Percentiles rank a stretch among this genome's conserved stretches.
Conservation (phyloP, 2,888 invertebrate species). For the Melanostoma scalare region DNA sequence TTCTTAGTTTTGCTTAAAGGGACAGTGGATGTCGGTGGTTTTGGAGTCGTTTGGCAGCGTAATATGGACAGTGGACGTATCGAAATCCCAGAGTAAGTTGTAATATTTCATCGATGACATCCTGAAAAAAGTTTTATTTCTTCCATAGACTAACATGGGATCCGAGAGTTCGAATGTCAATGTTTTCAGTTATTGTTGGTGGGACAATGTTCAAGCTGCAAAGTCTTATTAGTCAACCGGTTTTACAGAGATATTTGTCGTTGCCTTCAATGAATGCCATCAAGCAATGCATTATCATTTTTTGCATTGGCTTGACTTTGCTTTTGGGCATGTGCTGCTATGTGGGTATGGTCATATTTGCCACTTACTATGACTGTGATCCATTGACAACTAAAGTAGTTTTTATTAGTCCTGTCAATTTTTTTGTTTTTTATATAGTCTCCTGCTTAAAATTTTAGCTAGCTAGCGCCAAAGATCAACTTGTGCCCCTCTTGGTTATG, state of each 20-base stretch:
- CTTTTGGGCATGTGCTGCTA: slow-evolving; percentile 85
- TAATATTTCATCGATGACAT: no score
- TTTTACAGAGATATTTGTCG: slow-evolving; percentile 89
- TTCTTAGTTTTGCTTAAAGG: slow-evolving; percentile 88
- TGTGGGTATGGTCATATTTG: slow-evolving; percentile 88
- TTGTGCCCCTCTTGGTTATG: slow-evolving; percentile 93
- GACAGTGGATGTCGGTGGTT: slow-evolving; percentile 88
- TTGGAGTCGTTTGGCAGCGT: slow-evolving; percentile 85
- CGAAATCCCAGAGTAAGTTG: slow-evolving; percentile 86
- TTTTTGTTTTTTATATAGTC: not conserved
- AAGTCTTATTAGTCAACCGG: slow-evolving; percentile 88
- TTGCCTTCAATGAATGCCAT: slow-evolving; percentile 87
- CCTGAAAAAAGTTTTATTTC: slow-evolving; percentile 83
- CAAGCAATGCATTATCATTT: slow-evolving; percentile 86
- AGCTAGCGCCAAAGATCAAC: slow-evolving; percentile 90
- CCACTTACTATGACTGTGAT: slow-evolving; percentile 89
- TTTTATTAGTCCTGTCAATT: not conserved
- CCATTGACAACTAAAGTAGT: slow-evolving; percentile 89
- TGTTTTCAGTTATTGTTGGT: slow-evolving; percentile 89
- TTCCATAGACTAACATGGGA: slow-evolving; percentile 80
- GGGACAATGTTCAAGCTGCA: slow-evolving; percentile 88
- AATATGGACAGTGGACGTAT: slow-evolving; percentile 88
- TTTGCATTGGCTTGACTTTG: slow-evolving; percentile 85
- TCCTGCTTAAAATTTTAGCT: slow-evolving; percentile 82
- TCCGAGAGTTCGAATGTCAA: slow-evolving; percentile 90